Evolutionary conservation across 2,888 invertebrate genomes (phyloP), one percentile per base, ranked within the genome.

Genomic region (Automeris io): DNA sequence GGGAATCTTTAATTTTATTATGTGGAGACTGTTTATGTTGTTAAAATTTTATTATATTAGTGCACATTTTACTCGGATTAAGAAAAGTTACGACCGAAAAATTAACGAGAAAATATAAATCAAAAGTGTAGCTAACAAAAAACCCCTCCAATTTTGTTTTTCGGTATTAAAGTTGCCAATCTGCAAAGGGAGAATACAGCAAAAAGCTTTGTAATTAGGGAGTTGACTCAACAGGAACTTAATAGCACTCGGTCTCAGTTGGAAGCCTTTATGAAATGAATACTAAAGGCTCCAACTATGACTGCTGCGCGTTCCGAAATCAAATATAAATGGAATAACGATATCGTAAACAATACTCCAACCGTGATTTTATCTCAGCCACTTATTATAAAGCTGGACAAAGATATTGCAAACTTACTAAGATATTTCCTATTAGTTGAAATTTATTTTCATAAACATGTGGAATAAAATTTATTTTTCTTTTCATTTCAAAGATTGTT

Each of bases 121-220:
- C 3, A 12, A 13, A 16, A n/a, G 23, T 23, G 37, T 31, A 22
- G 23, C 22, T 18, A 29, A 32, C 16, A 37, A 23, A 37, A 37
- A 37, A 32, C 18, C 5, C 21, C 18, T 37, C 37, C 38, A 37
- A 40, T 53, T 51, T 46, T 43, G 51, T 51, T 54, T 60, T 58
- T 55, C 40, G 49, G 45, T 40, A 47, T 61, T 54, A 53, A 55
- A 59, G 52, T 54, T 42, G 46, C 57, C 61, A 57, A 58, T 64
- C 56, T 60, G 46, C 46, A 41, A 50, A 51, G 54, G 47, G 44
- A 54, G 53, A 49, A 56, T 42, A 54, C 43, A 45, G 55, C 53
- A 57, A 59, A 61, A 54, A 54, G 58, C 59, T 61, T 50, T 54
- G 63, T 61, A 62, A 70, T 70, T 70, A 66, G 61, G 46, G 47